These are phyloP conservation scores for Cladopsammia gracilis DNA, from an alignment of 64 coral and sea anemone genomes.

Conservation along the genomic window DNA sequence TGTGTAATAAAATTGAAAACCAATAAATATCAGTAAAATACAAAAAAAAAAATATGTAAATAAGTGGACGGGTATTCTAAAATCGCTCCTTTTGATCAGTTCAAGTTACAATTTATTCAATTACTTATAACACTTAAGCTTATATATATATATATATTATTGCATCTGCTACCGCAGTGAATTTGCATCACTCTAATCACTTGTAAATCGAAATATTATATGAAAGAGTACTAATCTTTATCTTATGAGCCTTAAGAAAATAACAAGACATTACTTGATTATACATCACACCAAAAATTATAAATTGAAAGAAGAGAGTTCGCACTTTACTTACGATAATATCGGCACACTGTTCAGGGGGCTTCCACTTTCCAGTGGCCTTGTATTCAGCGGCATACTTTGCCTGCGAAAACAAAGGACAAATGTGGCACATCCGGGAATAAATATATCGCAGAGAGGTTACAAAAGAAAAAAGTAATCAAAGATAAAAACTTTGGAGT, in stretches of 20 bases:
- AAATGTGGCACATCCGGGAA: background rate
- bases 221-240: background rate
- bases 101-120: no score
- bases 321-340: constrained; percentile 43
- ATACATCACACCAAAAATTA: background rate
- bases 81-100: no score
- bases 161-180: no score
- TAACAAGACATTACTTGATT: background rate
- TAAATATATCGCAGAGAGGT: background rate
- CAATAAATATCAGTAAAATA: no score
- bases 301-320: background rate
- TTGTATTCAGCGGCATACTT: constrained; percentile 57
- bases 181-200: background rate
- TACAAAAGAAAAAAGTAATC: background rate
- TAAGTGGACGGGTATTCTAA: no score
- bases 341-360: constrained; percentile 56
- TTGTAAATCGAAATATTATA: background rate
- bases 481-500: background rate
- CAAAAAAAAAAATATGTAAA: no score
- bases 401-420: constrained; percentile 26
- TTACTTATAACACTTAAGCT: no score
- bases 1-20: no score
- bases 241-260: background rate
- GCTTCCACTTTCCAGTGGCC: constrained; percentile 4
- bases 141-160: no score